A percentile compares a stretch with the other conserved stretches of the same genome.
These are phyloP conservation scores for Bettongia penicillata DNA, from an alignment of 2,113 vertebrate genomes.

Conservation along the genomic window DNA sequence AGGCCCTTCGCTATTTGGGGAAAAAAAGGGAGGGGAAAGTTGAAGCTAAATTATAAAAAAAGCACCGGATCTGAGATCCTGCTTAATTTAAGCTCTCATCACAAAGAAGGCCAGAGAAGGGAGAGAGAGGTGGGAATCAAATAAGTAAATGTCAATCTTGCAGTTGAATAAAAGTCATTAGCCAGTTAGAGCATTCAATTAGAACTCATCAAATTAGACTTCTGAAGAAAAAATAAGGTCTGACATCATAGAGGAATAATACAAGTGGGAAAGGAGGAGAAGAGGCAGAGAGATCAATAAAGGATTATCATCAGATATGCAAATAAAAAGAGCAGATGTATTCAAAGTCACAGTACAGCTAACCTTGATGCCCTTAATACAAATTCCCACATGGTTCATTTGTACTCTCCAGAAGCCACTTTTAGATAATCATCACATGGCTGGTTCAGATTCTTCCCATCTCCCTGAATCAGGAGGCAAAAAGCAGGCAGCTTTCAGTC, in stretches of 20 bases:
- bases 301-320: conserved; percentile 41
- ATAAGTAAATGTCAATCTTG: conserved; percentile 71
- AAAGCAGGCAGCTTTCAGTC: conserved; percentile 36
- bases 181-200: conserved; percentile 65
- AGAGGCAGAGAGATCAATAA: neutral
- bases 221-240: conserved; percentile 2
- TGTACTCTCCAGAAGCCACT: conserved; percentile 33
- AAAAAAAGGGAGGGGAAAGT: neutral
- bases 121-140: conserved; percentile 64
- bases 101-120: conserved; percentile 64
- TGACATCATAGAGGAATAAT: conserved; percentile 44
- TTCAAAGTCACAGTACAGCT: neutral
- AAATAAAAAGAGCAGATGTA: conserved; percentile 15
- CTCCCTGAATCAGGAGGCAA: conserved; percentile 50
- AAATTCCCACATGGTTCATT: conserved; percentile 23
- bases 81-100: conserved; percentile 66
- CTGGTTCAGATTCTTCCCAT: conserved; percentile 51
- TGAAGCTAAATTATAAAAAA: conserved; percentile 27
- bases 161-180: conserved; percentile 65
- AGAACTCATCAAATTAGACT: conserved; percentile 61
- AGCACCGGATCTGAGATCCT: conserved; percentile 56
- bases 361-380: conserved; percentile 7
- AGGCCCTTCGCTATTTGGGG: conserved; percentile 10
- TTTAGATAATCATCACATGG: conserved; percentile 38
- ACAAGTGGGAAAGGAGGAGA: conserved; percentile 47